Conservation (phyloP, 1,140 invertebrate species). For the Bombus breviceps region DNA sequence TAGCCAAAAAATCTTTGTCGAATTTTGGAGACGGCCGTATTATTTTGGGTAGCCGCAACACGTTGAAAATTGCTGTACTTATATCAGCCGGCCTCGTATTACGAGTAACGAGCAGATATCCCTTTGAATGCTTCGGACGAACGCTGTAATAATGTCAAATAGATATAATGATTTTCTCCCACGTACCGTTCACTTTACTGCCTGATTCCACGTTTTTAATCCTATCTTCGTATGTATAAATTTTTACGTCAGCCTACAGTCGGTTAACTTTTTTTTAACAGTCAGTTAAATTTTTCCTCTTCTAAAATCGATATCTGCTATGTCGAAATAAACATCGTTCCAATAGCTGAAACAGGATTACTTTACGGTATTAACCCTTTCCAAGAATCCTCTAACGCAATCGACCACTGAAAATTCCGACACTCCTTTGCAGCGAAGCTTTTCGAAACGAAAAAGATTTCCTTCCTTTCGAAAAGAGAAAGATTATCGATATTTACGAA, state of each 20-base stretch:
- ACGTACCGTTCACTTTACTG: conserved; percentile 7
- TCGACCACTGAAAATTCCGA: too few relatives aligned
- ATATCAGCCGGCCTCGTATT: not conserved
- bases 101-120: conserved; percentile 34
- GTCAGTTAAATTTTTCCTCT: not conserved
- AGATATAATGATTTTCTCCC: conserved; percentile 32
- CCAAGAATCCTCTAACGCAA: too few relatives aligned
- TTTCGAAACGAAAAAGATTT: too few relatives aligned
- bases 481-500: too few relatives aligned
- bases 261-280: not conserved
- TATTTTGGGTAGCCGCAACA: conserved; percentile 27
- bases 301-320: not conserved
- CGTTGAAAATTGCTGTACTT: conserved; percentile 38
- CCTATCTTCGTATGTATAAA: too few relatives aligned
- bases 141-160: conserved; percentile 50
- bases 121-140: conserved; percentile 27
- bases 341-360: too few relatives aligned
- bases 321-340: not conserved
- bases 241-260: not conserved
- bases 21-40: conserved; percentile 22
- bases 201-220: conserved; percentile 38
- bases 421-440: too few relatives aligned
- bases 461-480: too few relatives aligned
- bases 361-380: too few relatives aligned
- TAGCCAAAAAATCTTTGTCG: conserved; percentile 24